These are phyloP conservation scores for Ostrea denselamellosa DNA, from an alignment of 1,140 invertebrate genomes.

Conservation along the genomic window DNA sequence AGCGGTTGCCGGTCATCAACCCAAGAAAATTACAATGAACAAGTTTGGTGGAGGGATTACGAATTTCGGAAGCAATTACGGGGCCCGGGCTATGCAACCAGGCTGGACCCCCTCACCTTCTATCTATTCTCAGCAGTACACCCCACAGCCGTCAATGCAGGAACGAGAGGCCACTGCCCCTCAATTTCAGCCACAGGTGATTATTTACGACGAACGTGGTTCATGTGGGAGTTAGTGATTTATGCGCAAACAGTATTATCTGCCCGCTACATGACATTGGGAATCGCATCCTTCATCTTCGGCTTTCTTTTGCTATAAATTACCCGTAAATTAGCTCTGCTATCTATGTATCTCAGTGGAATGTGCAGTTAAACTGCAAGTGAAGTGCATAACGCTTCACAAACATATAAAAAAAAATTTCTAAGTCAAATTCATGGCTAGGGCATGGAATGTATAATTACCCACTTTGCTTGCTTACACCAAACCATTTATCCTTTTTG, in stretches of 20 bases:
- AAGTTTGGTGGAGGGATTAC: conserved; percentile 68
- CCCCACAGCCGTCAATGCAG: conserved; percentile 47
- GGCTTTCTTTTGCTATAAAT: neutral
- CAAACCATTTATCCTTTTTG: neutral
- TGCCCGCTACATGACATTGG: neutral
- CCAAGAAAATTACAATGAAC: conserved; percentile 67
- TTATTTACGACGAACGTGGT: neutral
- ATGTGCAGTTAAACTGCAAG: neutral
- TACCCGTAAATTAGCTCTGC: neutral
- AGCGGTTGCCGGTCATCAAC: conserved; percentile 64
- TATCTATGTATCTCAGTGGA: neutral
- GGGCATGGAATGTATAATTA: conserved; percentile 15
- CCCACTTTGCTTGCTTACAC: neutral
- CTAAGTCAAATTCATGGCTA: neutral
- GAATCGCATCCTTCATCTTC: neutral
- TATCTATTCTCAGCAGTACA: conserved; percentile 52
- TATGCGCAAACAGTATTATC: neutral
- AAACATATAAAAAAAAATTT: neutral
- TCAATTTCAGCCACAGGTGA: conserved; percentile 13
- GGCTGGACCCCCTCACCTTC: conserved; percentile 40
- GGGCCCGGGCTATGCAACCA: conserved; percentile 31
- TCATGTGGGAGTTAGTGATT: neutral
- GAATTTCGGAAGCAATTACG: conserved; percentile 60
- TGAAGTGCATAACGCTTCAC: neutral
- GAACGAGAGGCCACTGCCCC: neutral